Conservation (phyloP, 2,113 vertebrate species). For the Craseonycteris thonglongyai region DNA sequence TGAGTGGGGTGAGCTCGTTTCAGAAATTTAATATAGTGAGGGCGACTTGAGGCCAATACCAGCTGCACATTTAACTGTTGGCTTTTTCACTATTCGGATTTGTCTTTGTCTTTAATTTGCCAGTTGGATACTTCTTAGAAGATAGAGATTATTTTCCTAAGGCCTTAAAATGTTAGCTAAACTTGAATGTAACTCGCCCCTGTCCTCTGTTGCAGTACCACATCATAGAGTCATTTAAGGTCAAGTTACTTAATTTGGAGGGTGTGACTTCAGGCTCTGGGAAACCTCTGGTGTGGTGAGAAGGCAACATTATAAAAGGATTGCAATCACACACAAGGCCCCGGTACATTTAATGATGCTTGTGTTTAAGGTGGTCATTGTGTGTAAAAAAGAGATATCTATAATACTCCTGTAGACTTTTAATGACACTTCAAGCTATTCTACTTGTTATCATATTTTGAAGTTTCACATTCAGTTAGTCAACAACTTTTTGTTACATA, state of each 20-base stretch:
- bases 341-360: neutral
- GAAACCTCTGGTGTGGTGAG: neutral
- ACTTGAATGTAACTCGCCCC: accelerated
- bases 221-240: neutral
- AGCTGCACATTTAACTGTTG: constrained; percentile 8
- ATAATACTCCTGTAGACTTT: neutral
- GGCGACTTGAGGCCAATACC: neutral
- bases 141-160: neutral
- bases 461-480: neutral
- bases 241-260: neutral
- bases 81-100: neutral
- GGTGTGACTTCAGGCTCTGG: neutral
- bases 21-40: constrained; percentile 15
- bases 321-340: neutral
- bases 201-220: neutral
- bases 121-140: constrained; percentile 49
- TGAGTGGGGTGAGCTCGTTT: constrained; percentile 42
- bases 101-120: constrained; percentile 24
- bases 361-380: neutral
- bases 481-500: neutral
- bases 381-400: neutral
- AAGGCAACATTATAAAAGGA: neutral
- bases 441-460: neutral
- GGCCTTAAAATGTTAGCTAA: neutral
- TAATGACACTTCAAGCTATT: neutral